phyloP scores from a whole-genome alignment of 2,888 invertebrate species.

The Chalcosyrphus nemorum region DNA sequence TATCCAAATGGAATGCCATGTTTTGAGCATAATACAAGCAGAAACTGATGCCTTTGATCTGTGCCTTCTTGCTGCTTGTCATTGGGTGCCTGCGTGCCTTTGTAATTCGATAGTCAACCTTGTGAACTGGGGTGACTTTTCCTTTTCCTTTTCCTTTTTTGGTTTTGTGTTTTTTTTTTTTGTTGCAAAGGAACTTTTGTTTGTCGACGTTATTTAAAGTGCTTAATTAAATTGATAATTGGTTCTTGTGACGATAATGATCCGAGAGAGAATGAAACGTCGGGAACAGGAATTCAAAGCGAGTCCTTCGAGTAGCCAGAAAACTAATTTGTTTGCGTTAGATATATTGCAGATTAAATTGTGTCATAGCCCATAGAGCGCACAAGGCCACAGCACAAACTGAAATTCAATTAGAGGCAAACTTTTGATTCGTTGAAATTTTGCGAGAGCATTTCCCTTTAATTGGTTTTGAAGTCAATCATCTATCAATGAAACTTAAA shows the following conservation, averaged over 20 bases:
- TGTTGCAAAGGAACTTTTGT: neutral
- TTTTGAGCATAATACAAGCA: slow-evolving; percentile 5
- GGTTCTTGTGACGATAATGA: neutral
- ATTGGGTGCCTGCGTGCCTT: slow-evolving; percentile 2
- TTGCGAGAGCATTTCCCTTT: no score
- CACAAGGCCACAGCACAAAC: no score
- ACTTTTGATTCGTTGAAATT: no score
- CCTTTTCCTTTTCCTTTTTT: no score
- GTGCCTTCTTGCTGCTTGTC: neutral
- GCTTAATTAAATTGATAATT: slow-evolving; percentile 8
- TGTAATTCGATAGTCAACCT: slow-evolving; percentile 19
- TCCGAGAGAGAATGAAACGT: neutral
- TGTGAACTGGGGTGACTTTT: neutral
- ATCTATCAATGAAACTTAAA: no score
- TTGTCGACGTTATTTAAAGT: neutral
- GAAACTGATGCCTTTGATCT: slow-evolving; percentile 9
- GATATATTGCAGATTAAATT: neutral
- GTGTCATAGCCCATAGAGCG: no score
- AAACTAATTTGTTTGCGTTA: neutral
- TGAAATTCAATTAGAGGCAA: no score
- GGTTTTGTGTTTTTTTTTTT: no score
- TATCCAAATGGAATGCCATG: neutral
- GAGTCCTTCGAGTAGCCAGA: neutral
- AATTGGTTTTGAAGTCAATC: no score
- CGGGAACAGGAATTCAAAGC: neutral